Base-by-base conservation (phyloP, 2,113 vertebrate genomes). In the Paracanthobrama guichenoti region DNA sequence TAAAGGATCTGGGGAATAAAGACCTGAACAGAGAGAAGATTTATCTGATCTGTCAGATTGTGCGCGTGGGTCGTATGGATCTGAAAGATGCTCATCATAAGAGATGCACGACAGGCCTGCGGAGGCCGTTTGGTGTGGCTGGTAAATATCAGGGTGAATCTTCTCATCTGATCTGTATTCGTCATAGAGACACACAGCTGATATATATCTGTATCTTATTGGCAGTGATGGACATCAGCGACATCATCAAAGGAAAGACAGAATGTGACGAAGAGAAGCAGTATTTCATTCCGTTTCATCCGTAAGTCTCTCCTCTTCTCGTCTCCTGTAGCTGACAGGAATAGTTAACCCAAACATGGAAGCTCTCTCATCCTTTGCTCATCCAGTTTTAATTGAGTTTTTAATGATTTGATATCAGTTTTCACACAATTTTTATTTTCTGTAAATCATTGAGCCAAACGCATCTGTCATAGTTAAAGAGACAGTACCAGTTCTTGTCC, bases 211-310 rank as follows among this genome's bases (percentile, higher is more conserved):
- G 28, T 80, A 18, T n/a, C 26, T 62, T 4, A 11, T 66, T 72
- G 7, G 9, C 88, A 99, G 98, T 98, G 88, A 99, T 99, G 98
- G 98, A 99, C 91, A 99, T 99, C 89, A 98, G 96, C 76, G 98
- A 99, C 87, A 93, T 99, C 86, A 95, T 99, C 92, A 99, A 98
- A 92, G 97, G 98, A 84, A 99, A 99, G 93, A 86, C 92, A 2
- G 98, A 99, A 88, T 95, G 96, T 10, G 97, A 99, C 39, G 98
- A 99, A 89, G 98, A 99, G 79, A 99, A 99, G 89, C 97, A 99
- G 88, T 94, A 95, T 89, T 99, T 99, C 91, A 98, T 99, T 89
- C 98, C 98, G 1, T 99, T 99, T 86, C 95, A 96, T 31, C 98
- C 97, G 98, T 99, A 95, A 93, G 98, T 90, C 42, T 46, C 46